A percentile compares a stretch with the other conserved stretches of the same genome.
Conservation (phyloP, 2,797 vertebrate species). For the Clarias pachynema region DNA sequence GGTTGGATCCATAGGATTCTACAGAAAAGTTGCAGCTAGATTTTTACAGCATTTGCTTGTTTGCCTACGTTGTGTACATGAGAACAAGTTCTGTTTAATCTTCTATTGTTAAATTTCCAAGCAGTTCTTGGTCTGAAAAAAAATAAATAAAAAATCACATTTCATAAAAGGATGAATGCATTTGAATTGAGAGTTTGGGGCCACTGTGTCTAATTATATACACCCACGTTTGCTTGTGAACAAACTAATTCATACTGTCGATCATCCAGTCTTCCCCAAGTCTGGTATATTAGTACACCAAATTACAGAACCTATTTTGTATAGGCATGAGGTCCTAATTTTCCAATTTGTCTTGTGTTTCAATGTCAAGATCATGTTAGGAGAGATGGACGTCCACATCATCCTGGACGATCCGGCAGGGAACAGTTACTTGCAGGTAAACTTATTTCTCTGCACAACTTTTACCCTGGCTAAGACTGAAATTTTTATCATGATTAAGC, state of each 20-base stretch:
- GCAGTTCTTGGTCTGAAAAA: too few species aligned
- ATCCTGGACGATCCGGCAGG: constrained; percentile 90
- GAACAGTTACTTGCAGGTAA: constrained; percentile 95
- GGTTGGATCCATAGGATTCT: too few species aligned
- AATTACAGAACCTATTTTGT: not conserved
- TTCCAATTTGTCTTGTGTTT: not conserved
- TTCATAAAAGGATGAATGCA: too few species aligned
- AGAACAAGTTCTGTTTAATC: too few species aligned
- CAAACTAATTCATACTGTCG: not conserved
- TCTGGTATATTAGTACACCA: not conserved
- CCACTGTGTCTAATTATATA: not conserved
- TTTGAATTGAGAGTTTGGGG: too few species aligned
- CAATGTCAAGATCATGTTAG: constrained; percentile 73
- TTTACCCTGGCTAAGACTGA: not conserved
- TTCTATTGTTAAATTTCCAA: too few species aligned
- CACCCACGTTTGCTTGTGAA: not conserved
- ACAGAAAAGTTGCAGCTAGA: too few species aligned
- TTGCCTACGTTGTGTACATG: too few species aligned
- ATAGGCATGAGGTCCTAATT: not conserved
- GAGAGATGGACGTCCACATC: constrained; percentile 74
- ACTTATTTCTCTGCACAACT: not conserved
- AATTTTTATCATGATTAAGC: not conserved
- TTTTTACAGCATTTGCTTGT: too few species aligned
- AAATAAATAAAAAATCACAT: too few species aligned
- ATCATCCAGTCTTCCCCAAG: too few species aligned